Conservation (phyloP, 2,113 vertebrate genomes). For the Mirounga angustirostris region DNA sequence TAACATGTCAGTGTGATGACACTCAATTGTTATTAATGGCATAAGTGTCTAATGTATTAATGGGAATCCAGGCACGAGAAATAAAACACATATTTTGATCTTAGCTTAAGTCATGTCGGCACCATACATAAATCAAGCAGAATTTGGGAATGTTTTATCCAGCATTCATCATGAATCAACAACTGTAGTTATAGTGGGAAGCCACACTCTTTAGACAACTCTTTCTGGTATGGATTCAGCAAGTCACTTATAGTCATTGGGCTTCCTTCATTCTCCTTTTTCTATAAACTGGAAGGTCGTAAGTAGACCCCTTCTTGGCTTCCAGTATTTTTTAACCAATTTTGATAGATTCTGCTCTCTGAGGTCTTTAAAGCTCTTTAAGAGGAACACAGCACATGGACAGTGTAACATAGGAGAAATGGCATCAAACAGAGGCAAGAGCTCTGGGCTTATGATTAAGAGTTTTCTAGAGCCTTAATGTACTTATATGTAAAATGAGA, state of each 20-base stretch:
- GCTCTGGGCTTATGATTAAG: neutral
- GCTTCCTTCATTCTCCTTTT: neutral
- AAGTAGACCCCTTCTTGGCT: neutral
- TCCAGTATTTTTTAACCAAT: neutral
- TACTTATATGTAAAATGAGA: neutral
- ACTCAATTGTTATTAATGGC: neutral
- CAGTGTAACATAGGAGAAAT: neutral
- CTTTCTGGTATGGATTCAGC: neutral
- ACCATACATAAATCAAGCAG: neutral
- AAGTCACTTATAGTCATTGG: neutral
- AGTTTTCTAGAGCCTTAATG: neutral
- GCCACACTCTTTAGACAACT: neutral
- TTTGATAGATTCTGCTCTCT: neutral
- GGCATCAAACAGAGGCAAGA: neutral
- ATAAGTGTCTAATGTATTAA: neutral
- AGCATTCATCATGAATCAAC: neutral
- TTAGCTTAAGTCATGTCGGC: neutral
- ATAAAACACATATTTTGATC: neutral
- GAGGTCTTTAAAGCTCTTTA: neutral
- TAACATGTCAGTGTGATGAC: neutral
- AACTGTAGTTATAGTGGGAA: neutral
- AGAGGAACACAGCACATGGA: neutral
- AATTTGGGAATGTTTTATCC: neutral
- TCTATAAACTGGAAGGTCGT: neutral
- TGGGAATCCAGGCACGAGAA: neutral